Conservation (phyloP, 2,888 invertebrate genomes). For the Ophion costatus region DNA sequence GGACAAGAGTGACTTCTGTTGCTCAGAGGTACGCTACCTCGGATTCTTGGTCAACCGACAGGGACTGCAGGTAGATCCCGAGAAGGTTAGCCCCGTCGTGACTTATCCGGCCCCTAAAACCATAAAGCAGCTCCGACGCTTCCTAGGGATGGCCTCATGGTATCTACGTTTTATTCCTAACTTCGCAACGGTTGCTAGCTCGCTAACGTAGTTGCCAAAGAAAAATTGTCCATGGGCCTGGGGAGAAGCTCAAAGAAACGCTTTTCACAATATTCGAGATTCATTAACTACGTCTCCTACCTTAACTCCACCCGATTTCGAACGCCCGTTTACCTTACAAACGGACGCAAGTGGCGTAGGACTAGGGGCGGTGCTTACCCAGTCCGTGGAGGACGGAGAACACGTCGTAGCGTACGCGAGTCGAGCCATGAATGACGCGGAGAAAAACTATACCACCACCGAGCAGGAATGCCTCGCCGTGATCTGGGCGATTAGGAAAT, state of each 20-base stretch:
- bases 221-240: slow-evolving; percentile 33
- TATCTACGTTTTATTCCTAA: slow-evolving; percentile 42
- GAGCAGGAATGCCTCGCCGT: too few species aligned
- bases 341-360: slow-evolving; percentile 64
- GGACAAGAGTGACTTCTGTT: slow-evolving; percentile 23
- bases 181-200: slow-evolving; percentile 8
- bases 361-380: slow-evolving; percentile 62
- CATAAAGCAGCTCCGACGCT: slow-evolving; percentile 33
- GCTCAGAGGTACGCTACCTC: slow-evolving; percentile 15
- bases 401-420: slow-evolving; percentile 53
- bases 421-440: neutral
- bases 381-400: slow-evolving; percentile 43
- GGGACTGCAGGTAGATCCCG: slow-evolving; percentile 9
- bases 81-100: slow-evolving; percentile 4
- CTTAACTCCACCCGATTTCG: slow-evolving; percentile 63
- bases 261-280: slow-evolving; percentile 41
- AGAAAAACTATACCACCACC: slow-evolving; percentile 28
- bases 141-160: slow-evolving; percentile 39
- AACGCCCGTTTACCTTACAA: slow-evolving; percentile 51
- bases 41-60: slow-evolving; percentile 32
- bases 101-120: slow-evolving; percentile 2
- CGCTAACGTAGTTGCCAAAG: slow-evolving; percentile 8
- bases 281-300: slow-evolving; percentile 55
- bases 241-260: slow-evolving; percentile 31
- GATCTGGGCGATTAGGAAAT: too few species aligned